Percentiles rank a stretch among this genome's conserved stretches.
Evolutionary conservation across 2,888 invertebrate species (phyloP).

Genomic region (Elegia similella): DNA sequence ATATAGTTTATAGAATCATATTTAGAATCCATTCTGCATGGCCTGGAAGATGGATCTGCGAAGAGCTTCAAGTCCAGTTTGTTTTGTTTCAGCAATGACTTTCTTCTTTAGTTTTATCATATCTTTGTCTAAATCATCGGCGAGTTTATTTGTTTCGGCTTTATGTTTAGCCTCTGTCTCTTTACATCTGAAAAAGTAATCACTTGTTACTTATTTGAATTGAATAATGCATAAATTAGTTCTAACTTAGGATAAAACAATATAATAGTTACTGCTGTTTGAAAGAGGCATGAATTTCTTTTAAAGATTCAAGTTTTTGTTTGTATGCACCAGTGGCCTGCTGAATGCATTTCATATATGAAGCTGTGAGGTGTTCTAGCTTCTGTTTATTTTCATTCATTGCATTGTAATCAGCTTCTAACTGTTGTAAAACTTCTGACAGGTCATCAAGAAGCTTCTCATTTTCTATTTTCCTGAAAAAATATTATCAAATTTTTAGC

Average conservation of each 20-base stretch:
- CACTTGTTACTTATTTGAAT: background rate
- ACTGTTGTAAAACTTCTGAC: slow-evolving; percentile 46
- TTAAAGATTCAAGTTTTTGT: slow-evolving; percentile 54
- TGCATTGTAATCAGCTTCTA: slow-evolving; percentile 56
- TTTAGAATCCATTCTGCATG: slow-evolving; percentile 52
- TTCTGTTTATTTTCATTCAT: slow-evolving; percentile 69
- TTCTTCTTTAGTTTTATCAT: slow-evolving; percentile 61
- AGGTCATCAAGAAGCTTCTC: slow-evolving; percentile 50
- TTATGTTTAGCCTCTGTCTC: slow-evolving; percentile 55
- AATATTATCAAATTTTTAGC: background rate
- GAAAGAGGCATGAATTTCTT: slow-evolving; percentile 52
- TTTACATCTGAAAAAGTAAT: slow-evolving; percentile 45
- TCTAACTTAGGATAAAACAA: background rate
- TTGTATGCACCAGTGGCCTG: slow-evolving; percentile 58
- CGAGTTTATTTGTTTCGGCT: slow-evolving; percentile 53
- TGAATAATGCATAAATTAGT: too few species aligned
- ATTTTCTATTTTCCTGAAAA: slow-evolving; percentile 55
- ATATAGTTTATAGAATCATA: slow-evolving; percentile 5
- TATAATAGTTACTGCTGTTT: slow-evolving; percentile 52
- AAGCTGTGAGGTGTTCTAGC: slow-evolving; percentile 55
- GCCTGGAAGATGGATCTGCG: slow-evolving; percentile 59
- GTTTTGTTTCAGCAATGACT: slow-evolving; percentile 60
- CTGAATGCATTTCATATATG: slow-evolving; percentile 60
- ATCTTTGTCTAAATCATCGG: slow-evolving; percentile 58
- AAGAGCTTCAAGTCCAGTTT: slow-evolving; percentile 59